Conservation (phyloP, 2,797 vertebrate genomes). For the Oryzias sinensis region DNA sequence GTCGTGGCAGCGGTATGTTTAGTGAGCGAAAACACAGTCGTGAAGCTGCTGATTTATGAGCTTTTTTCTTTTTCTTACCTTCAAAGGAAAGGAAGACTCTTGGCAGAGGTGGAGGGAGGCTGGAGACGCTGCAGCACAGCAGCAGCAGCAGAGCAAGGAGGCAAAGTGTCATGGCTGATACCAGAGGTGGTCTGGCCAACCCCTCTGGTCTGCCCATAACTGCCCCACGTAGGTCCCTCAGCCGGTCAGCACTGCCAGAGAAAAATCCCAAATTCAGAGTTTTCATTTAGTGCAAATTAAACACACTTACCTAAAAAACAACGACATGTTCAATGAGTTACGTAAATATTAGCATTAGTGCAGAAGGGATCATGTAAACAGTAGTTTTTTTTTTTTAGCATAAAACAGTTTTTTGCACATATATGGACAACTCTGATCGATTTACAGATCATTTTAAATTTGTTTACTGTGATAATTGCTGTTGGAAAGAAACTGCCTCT, state of each 20-base stretch:
- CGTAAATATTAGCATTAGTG: too few species aligned
- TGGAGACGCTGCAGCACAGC: constrained; percentile 47
- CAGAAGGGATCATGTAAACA: too few species aligned
- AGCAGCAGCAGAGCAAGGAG: constrained; percentile 54
- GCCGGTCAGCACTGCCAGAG: constrained; percentile 38
- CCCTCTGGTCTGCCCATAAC: constrained; percentile 70
- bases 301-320: too few species aligned
- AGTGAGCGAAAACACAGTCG: neutral
- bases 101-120: constrained; percentile 70
- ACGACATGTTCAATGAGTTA: too few species aligned
- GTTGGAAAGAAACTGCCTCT: too few species aligned
- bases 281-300: neutral
- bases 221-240: constrained; percentile 35
- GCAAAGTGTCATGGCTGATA: constrained; percentile 36
- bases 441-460: too few species aligned
- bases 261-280: constrained; percentile 1
- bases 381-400: too few species aligned
- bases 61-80: constrained; percentile 64
- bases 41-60: constrained; percentile 2
- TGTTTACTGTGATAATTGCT: too few species aligned
- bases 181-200: constrained; percentile 56
- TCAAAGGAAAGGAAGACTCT: constrained; percentile 79
- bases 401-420: too few species aligned
- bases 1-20: neutral
- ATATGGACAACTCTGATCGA: too few species aligned